phyloP scores from a whole-genome alignment of 2,113 vertebrate species.

The Halichoerus grypus region DNA sequence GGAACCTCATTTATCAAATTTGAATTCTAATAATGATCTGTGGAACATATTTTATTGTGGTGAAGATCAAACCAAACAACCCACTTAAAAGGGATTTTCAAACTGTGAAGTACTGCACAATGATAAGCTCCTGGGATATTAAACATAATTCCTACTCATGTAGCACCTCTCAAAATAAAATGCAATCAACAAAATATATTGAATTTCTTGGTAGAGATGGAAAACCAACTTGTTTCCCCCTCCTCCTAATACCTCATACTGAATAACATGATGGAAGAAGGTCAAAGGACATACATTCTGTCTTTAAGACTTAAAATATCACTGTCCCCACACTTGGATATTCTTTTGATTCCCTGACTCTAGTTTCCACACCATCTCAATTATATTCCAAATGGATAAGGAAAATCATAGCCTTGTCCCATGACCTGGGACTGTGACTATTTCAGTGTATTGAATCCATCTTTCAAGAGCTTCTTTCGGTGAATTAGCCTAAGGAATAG shows the following conservation, averaged over 20 bases:
- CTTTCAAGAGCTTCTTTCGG: neutral
- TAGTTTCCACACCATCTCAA: neutral
- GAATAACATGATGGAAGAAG: neutral
- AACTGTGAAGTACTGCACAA: neutral
- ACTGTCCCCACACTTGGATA: neutral
- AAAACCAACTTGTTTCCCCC: neutral
- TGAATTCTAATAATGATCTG: slow-evolving; percentile 22
- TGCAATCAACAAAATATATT: neutral
- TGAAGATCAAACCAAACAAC: slow-evolving; percentile 37
- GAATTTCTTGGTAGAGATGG: neutral
- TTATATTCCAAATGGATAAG: neutral
- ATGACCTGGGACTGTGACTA: neutral
- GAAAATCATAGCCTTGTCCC: neutral
- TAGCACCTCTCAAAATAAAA: slow-evolving; percentile 45
- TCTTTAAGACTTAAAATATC: slow-evolving; percentile 25
- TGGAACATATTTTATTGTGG: slow-evolving; percentile 6
- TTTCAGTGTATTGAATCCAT: neutral
- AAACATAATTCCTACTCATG: neutral
- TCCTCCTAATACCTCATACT: neutral
- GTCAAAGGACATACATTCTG: neutral
- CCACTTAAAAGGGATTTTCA: slow-evolving; percentile 25
- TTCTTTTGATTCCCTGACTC: slow-evolving; percentile 12
- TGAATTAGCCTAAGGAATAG: neutral
- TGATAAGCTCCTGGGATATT: neutral
- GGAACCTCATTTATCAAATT: slow-evolving; percentile 27